Evolutionary conservation across 1,140 invertebrate genomes (phyloP).

Genomic region (Gonioctena quinquepunctata): DNA sequence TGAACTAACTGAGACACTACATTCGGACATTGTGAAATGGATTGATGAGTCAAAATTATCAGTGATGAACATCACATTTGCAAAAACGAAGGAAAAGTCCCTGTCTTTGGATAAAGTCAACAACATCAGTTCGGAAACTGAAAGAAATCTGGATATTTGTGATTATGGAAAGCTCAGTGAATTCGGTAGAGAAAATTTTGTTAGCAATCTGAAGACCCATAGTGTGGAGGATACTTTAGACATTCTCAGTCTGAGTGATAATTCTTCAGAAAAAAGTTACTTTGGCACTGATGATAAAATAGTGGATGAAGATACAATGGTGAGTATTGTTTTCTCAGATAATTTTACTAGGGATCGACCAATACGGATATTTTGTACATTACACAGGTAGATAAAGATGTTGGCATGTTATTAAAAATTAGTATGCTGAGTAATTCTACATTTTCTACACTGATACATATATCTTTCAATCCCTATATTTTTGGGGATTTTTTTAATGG

Average conservation of each 20-base stretch:
- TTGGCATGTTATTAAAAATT: too few relatives aligned
- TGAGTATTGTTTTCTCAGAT: too few relatives aligned
- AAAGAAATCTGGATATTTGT: slow-evolving; percentile 8
- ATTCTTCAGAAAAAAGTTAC: slow-evolving; percentile 50
- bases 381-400: too few relatives aligned
- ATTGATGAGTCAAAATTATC: slow-evolving; percentile 51
- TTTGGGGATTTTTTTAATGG: too few relatives aligned
- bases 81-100: slow-evolving; percentile 34
- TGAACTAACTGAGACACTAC: slow-evolving; percentile 47
- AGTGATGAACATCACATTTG: slow-evolving; percentile 40
- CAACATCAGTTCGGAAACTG: neutral
- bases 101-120: slow-evolving; percentile 15
- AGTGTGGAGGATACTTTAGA: slow-evolving; percentile 40
- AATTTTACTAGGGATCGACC: too few relatives aligned
- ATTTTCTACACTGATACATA: too few relatives aligned
- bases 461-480: too few relatives aligned
- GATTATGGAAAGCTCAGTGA: slow-evolving; percentile 16
- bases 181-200: slow-evolving; percentile 25
- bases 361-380: too few relatives aligned
- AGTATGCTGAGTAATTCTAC: too few relatives aligned
- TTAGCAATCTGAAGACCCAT: slow-evolving; percentile 28
- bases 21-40: slow-evolving; percentile 50
- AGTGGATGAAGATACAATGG: neutral
- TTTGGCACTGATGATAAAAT: slow-evolving; percentile 37
- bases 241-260: slow-evolving; percentile 34